Percentiles rank a stretch among this genome's conserved stretches.
Conservation (phyloP, 2,113 vertebrate genomes). For the Oceanodroma tethys region DNA sequence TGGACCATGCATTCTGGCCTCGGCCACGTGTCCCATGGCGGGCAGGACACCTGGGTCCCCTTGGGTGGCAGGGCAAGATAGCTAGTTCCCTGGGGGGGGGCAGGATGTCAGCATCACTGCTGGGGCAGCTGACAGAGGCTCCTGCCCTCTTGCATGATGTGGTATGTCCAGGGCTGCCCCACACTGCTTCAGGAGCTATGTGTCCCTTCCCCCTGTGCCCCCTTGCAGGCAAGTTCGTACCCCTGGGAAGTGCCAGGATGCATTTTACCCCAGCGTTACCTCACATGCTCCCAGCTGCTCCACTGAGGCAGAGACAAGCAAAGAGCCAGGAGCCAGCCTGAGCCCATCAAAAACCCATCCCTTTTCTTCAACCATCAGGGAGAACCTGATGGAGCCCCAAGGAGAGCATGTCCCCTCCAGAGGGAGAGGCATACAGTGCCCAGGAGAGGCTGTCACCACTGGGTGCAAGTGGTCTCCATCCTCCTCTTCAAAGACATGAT, state of each 20-base stretch:
- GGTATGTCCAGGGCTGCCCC: not conserved
- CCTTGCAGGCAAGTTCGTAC: not conserved
- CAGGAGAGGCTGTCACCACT: not conserved
- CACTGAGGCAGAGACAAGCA: not conserved
- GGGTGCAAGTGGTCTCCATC: not conserved
- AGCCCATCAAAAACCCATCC: not conserved
- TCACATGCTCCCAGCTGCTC: not conserved
- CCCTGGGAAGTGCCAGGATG: not conserved
- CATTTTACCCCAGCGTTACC: not conserved
- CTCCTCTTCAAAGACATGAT: not conserved
- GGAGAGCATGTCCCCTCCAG: not conserved
- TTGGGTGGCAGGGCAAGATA: not conserved
- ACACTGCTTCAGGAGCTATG: not conserved
- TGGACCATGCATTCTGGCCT: not conserved
- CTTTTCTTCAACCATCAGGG: not conserved
- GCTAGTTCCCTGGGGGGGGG: accelerated
- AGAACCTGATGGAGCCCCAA: not conserved
- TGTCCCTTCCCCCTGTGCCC: not conserved
- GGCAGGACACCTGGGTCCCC: not conserved
- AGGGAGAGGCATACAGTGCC: not conserved
- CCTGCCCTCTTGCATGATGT: not conserved
- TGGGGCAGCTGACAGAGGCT: not conserved
- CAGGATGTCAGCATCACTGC: not conserved
- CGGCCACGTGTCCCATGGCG: not conserved
- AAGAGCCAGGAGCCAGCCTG: not conserved